phyloP scores from a whole-genome alignment of 2,888 invertebrate species.

The Acanthosepion pharaonis region DNA sequence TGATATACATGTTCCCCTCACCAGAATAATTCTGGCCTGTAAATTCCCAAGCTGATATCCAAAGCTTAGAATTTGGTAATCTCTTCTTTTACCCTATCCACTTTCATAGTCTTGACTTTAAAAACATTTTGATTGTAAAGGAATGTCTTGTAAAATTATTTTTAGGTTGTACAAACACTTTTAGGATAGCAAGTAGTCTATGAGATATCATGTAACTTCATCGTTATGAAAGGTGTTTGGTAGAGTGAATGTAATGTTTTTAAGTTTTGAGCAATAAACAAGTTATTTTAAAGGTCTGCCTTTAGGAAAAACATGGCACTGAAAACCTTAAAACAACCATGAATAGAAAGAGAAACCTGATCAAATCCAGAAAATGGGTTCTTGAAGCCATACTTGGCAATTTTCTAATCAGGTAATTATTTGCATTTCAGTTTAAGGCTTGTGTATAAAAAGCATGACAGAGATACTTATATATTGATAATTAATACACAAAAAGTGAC shows the following conservation, averaged over 20 bases:
- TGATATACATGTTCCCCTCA: background rate
- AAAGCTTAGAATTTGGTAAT: background rate
- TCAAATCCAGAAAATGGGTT: no score
- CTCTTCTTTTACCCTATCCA: slow-evolving; percentile 14
- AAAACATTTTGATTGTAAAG: background rate
- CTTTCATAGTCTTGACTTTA: background rate
- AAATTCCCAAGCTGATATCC: slow-evolving; percentile 17
- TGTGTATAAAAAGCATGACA: no score
- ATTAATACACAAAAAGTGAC: no score
- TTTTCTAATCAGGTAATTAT: no score
- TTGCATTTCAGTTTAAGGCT: no score
- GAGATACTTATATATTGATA: no score
- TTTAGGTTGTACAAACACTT: slow-evolving; percentile 8
- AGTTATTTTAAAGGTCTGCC: no score
- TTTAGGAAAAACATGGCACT: no score
- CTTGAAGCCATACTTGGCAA: no score
- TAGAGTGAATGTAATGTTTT: background rate
- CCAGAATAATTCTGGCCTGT: background rate
- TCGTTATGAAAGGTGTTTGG: background rate
- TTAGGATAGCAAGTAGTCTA: background rate
- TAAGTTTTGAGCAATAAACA: background rate
- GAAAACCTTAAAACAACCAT: no score
- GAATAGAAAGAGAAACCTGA: no score
- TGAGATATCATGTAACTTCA: background rate
- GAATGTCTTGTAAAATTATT: slow-evolving; percentile 33